These are phyloP conservation scores for Magallana gigas DNA, from an alignment of 1,140 invertebrate species.

Conservation along the genomic window DNA sequence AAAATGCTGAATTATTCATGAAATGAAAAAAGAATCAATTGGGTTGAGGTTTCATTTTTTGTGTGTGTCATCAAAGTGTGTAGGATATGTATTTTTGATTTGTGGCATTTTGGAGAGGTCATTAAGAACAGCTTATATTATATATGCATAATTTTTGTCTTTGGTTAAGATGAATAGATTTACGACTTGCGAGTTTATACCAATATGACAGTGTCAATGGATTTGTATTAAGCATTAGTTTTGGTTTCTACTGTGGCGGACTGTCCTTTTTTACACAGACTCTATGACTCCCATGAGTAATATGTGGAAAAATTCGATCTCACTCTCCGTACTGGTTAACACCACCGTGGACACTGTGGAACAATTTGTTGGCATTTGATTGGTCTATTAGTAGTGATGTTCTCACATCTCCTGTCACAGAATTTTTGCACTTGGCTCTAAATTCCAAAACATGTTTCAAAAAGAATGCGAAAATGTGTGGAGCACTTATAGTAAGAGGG, in stretches of 20 bases:
- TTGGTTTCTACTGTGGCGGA: not conserved
- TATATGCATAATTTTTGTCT: not conserved
- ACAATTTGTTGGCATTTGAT: no score
- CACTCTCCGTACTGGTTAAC: not conserved
- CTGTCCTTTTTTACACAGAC: not conserved
- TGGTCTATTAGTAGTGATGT: no score
- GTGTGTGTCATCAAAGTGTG: not conserved
- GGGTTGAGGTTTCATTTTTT: not conserved
- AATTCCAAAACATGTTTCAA: no score
- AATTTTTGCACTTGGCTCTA: no score
- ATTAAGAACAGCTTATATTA: constrained; percentile 6
- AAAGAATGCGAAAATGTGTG: no score
- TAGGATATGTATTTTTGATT: no score
- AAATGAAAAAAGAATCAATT: no score
- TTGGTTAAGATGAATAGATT: not conserved
- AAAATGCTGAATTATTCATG: no score
- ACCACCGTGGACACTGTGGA: no score
- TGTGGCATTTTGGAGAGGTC: not conserved
- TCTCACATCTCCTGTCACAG: no score
- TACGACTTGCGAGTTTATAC: not conserved
- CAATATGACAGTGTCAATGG: not conserved
- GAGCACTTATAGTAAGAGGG: no score
- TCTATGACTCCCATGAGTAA: constrained; percentile 27
- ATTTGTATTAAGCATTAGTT: not conserved
- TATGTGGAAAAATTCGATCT: not conserved